Base-by-base conservation (phyloP, 2,797 vertebrate species). In the Scomberomorus guttatus region DNA sequence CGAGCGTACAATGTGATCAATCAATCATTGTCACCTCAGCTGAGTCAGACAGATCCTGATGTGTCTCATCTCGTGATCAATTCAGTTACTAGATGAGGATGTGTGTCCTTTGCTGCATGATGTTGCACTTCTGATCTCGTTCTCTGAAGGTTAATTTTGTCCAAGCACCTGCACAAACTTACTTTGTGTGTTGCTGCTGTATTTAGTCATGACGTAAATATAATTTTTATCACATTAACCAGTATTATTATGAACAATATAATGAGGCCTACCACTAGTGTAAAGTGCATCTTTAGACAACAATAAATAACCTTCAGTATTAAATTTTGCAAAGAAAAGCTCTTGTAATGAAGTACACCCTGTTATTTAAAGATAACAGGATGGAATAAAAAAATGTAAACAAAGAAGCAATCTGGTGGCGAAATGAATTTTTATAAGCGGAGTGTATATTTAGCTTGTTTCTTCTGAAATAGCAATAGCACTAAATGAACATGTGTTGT, bases 11-110 rank as follows among this genome's bases (percentile, higher is more conserved):
- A 14, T 11, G 56, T 12, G 24, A 69, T 61, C 73, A 44, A 27
- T 69, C 67, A 29, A 22, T 71, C 66, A 22, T 17, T 3, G 65
- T 52, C 62, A 8, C 27, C 46, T 69, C 64, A 5, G 64, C 37
- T 44, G 46, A 15, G 34, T 58, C n/a, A 46, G n/a, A 37, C 34
- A 6, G 20, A n/a, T 54, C 42, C 29, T 25, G 20, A 42, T 18
- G 59, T 15, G 39, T 75, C 58, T 68, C 32, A 1, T 52, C 58
- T 59, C 9, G 1, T 24, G 48, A 54, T 59, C 61, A 52, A 6
- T 75, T 34, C 18, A 15, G 17, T 66, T 7, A 60, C 24, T n/a
- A 46, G 65, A 52, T 27, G 6, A 25, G 0, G 5, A 11, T 0
- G 6, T 25, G 12, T 34, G 39, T 59, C 34, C 34, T 11, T 34